phyloP scores from a whole-genome alignment of 2,797 vertebrate genomes.

The Scyliorhinus canicula region DNA sequence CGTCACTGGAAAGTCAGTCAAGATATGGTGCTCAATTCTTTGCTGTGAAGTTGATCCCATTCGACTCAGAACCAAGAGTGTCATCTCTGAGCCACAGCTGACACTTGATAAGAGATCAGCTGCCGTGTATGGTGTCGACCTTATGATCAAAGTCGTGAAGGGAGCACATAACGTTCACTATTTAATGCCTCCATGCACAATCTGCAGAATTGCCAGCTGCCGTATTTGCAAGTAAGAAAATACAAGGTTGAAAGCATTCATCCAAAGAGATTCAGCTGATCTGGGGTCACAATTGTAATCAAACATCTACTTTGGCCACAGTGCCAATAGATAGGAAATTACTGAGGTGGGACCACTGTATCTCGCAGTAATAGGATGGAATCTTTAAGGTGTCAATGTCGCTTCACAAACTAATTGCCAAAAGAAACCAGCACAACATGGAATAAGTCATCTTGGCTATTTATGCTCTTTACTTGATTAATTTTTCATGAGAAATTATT shows the following conservation, averaged over 20 bases:
- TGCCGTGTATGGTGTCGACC: background rate
- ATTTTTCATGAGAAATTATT: background rate
- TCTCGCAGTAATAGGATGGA: background rate
- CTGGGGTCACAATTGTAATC: constrained; percentile 6
- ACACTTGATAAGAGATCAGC: background rate
- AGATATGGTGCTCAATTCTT: background rate
- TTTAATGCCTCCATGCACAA: background rate
- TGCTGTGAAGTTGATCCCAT: background rate
- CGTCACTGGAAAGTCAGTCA: background rate
- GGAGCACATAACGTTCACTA: background rate
- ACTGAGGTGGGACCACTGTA: background rate
- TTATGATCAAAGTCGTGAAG: background rate
- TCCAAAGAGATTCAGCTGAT: background rate
- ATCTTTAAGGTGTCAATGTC: background rate
- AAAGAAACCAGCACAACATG: background rate
- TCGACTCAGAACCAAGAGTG: background rate
- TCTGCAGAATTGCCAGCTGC: background rate
- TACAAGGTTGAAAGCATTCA: constrained; percentile 18
- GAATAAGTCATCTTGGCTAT: background rate
- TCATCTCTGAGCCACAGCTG: background rate
- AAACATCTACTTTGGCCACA: background rate
- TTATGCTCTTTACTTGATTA: background rate
- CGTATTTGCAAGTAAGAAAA: background rate
- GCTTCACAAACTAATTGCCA: background rate
- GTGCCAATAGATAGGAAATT: background rate